Evolutionary conservation across 2,888 invertebrate genomes (phyloP), one percentile per base, ranked within the genome.

Genomic region (Trissoscelio sp.): DNA sequence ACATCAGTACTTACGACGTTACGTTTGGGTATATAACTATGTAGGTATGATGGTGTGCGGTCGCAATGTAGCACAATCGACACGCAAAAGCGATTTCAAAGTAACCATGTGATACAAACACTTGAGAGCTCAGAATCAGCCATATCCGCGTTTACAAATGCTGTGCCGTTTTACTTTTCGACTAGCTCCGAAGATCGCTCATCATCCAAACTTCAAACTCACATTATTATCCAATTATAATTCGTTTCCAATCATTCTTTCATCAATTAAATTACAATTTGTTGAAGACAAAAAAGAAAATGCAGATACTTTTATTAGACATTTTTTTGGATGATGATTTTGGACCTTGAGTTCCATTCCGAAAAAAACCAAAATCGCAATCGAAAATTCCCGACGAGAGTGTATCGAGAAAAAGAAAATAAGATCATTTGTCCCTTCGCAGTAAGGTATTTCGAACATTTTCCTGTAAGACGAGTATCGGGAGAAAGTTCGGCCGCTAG

Each of bases 1-100:
- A n/a, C n/a, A n/a, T n/a, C n/a, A n/a, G 77, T 77, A 77, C 77
- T 77, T 77, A 77, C 69, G 55, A 77, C n/a, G 16, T 60, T 77
- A 69, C 60, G 44, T 77, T 69, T 39, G 7, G 60, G 57, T 69
- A 77, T 62, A 69, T 69, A 77, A 28, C 22, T 77, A 77, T 34
- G 42, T 77, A 69, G 62, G 77, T 69, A 53, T 77, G 55, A 44
- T 77, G 60, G 46, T 60, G 12, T 77, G 69, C 77, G 77, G 55
- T 77, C 69, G 77, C 77, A 62, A 67, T 62, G 31, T 55, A 77
- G 69, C 77, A 70, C 77, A 77, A 69, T 77, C 77, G 77, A n/a
- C n/a, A 70, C 69, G 62, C 53, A 46, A 75, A 69, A 46, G 62
- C 60, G 69, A 77, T n/a, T 77, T 70, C 69, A 53, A 77, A 55